Evolutionary conservation across 2,888 invertebrate genomes (phyloP).

Genomic region (Eugnorisma glareosa): DNA sequence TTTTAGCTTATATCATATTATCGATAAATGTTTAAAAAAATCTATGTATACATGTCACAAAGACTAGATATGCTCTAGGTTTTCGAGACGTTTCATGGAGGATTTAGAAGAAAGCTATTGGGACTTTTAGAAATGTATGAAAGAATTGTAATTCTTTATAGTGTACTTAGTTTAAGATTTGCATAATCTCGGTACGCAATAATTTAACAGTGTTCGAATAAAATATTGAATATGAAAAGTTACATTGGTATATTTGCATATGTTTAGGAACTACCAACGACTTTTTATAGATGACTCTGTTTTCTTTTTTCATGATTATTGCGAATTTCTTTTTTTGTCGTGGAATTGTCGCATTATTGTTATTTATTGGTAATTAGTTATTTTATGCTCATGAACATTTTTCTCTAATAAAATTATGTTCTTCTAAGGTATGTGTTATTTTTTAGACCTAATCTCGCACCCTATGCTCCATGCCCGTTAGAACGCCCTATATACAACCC

Average conservation of each 20-base stretch:
- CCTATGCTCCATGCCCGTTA: neutral
- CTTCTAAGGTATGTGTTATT: conserved; percentile 70
- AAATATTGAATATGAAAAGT: conserved; percentile 58
- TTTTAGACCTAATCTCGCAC: neutral
- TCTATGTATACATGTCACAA: conserved; percentile 68
- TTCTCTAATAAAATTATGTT: conserved; percentile 88
- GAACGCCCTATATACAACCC: neutral
- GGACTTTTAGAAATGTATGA: conserved; percentile 64
- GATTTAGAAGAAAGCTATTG: conserved; percentile 60
- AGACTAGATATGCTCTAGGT: conserved; percentile 62
- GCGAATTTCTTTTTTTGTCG: conserved; percentile 71
- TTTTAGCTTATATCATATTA: conserved; percentile 71
- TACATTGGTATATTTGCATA: conserved; percentile 61
- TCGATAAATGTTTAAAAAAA: conserved; percentile 64
- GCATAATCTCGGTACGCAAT: conserved; percentile 67
- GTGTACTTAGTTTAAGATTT: conserved; percentile 67
- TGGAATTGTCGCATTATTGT: conserved; percentile 79
- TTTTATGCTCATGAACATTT: conserved; percentile 83
- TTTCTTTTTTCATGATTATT: conserved; percentile 62
- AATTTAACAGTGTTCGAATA: conserved; percentile 59
- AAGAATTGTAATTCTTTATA: conserved; percentile 66
- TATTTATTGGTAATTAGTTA: conserved; percentile 88
- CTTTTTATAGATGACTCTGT: conserved; percentile 63
- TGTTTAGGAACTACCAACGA: conserved; percentile 62
- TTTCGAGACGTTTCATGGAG: conserved; percentile 49